Base-by-base conservation (phyloP, 2,888 invertebrate species). In the Plebejus argus region DNA sequence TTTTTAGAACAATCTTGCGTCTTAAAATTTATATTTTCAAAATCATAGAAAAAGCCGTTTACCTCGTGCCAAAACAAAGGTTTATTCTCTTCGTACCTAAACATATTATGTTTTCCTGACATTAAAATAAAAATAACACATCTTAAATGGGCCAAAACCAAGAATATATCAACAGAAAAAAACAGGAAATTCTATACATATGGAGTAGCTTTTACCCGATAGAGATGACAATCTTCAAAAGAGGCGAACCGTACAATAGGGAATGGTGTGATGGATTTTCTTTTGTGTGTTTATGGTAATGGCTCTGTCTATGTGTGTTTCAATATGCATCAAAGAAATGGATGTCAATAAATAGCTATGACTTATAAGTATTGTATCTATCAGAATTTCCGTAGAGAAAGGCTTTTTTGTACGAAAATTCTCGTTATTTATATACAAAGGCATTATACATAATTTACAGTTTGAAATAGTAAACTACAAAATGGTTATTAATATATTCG, bases 231-330 rank as follows among this genome's bases (percentile, higher is more conserved):
- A 66, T 66, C 66, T 66, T 66, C 28, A 66, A 66, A 66, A 66
- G 66, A 66, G 66, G 66, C 66, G 28, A 66, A 28, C 66, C 66
- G 28, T 66, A 66, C 66, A 66, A 66, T 66, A 10, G 66, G 66
- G 66, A 28, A 33, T 66, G 33, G 66, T 66, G 66, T 66, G 66
- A 66, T 66, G 66, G 66, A 66, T 66, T 66, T 66, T 66, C 28
- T 33, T 66, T 66, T 66, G 66, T 66, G 66, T 66, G 28, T 66
- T 66, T 66, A 66, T 66, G 66, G 66, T 66, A 66, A 66, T 66
- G 28, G 66, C 20, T 66, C 33, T 66, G 66, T 28, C 66, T 66
- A 66, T 66, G 66, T 66, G 66, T 66, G 28, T 66, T 6, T 66
- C 28, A 23, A 61, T 23, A 66, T 66, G 66, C 66, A 66, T 66